A percentile compares a stretch with the other conserved stretches of the same genome.
Evolutionary conservation across 2,113 vertebrate species (phyloP).

Genomic region (Okapia johnstoni): DNA sequence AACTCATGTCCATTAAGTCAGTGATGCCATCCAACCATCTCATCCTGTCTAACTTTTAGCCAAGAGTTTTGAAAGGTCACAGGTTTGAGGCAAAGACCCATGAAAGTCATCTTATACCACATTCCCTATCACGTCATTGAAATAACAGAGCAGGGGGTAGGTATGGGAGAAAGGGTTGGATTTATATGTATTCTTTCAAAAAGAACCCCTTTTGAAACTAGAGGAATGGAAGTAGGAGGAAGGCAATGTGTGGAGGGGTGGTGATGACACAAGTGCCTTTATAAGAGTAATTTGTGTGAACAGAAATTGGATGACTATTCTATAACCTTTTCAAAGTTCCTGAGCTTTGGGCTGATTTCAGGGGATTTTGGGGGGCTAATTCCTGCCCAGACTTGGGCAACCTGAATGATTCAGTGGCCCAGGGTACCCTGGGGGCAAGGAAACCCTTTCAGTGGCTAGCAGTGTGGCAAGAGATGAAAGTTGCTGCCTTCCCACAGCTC

Average conservation of each 20-base stretch:
- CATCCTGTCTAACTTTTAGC: background rate
- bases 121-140: background rate
- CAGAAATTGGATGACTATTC: slow-evolving; percentile 31
- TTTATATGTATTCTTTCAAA: background rate
- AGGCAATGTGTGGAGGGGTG: background rate
- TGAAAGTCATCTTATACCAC: background rate
- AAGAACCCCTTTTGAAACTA: background rate
- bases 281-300: slow-evolving; percentile 26
- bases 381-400: slow-evolving; percentile 16
- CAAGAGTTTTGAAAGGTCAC: background rate
- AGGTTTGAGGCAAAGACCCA: background rate
- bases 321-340: slow-evolving; percentile 52
- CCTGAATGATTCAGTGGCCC: slow-evolving; percentile 26
- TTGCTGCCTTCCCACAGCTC: background rate
- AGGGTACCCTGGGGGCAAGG: background rate
- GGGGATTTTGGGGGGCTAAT: slow-evolving; percentile 2
- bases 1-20: background rate
- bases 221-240: background rate
- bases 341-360: slow-evolving; percentile 24
- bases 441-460: background rate
- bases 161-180: background rate
- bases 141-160: background rate
- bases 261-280: background rate
- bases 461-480: background rate
- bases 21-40: background rate